phyloP scores from a whole-genome alignment of 2,797 vertebrate genomes.

The Rhynchonycteris naso region DNA sequence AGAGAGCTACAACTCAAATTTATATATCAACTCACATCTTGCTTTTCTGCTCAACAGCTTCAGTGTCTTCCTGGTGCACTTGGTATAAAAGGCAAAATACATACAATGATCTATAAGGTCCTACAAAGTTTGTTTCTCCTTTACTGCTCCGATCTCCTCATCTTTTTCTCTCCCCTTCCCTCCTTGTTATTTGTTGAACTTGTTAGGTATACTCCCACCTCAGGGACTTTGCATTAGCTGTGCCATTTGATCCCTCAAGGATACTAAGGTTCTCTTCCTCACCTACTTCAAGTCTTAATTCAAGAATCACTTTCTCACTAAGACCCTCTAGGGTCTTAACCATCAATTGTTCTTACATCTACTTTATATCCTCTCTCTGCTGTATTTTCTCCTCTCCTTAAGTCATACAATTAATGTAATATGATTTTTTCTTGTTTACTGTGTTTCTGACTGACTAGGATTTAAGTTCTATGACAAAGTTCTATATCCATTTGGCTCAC shows the following conservation, averaged over 20 bases:
- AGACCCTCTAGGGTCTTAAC: background rate
- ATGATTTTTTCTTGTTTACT: background rate
- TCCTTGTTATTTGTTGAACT: background rate
- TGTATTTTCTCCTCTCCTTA: background rate
- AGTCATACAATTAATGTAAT: background rate
- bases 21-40: background rate
- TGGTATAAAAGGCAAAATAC: background rate
- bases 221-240: background rate
- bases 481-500: background rate
- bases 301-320: background rate
- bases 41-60: background rate
- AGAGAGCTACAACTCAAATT: background rate
- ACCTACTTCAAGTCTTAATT: background rate
- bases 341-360: background rate
- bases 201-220: background rate
- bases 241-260: background rate
- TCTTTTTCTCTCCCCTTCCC: background rate
- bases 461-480: background rate
- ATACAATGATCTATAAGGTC: too few relatives aligned
- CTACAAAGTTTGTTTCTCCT: background rate
- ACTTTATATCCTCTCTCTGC: background rate
- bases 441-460: background rate
- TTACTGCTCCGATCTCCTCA: background rate
- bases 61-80: background rate
- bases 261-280: background rate